phyloP scores from a whole-genome alignment of 2,888 invertebrate species.

The Bellardia pandia region DNA sequence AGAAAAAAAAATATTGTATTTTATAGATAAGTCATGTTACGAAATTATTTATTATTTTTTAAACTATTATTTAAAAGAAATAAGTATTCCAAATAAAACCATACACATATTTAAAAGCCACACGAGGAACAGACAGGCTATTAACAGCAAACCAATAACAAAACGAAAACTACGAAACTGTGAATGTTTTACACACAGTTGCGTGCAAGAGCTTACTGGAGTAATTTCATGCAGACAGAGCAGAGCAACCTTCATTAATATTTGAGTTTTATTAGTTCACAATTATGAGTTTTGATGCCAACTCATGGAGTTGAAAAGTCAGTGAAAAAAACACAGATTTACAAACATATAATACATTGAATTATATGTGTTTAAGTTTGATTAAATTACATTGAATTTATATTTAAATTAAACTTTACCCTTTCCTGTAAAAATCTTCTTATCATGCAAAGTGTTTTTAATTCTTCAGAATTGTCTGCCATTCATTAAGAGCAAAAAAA shows the following conservation, averaged over 20 bases:
- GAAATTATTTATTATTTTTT: no score
- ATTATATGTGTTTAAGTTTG: no score
- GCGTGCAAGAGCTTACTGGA: neutral
- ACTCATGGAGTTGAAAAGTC: no score
- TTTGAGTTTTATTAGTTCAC: neutral
- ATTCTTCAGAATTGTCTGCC: slow-evolving; percentile 4
- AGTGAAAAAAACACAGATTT: no score
- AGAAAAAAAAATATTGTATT: no score
- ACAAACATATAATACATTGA: no score
- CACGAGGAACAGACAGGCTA: neutral
- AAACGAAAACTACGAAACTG: neutral
- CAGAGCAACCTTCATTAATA: neutral
- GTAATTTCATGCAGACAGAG: neutral
- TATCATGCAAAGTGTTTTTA: neutral
- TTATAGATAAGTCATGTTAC: no score
- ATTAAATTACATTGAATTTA: neutral
- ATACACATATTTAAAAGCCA: neutral
- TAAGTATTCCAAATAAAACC: neutral
- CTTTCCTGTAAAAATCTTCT: neutral
- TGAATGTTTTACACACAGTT: neutral
- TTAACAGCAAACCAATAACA: neutral
- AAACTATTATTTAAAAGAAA: no score
- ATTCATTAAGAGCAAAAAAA: slow-evolving; percentile 3
- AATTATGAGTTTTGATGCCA: no score
- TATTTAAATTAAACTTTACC: neutral